These are phyloP conservation scores for Metopolophium dirhodum DNA, from an alignment of 1,140 invertebrate species.

Conservation along the genomic window DNA sequence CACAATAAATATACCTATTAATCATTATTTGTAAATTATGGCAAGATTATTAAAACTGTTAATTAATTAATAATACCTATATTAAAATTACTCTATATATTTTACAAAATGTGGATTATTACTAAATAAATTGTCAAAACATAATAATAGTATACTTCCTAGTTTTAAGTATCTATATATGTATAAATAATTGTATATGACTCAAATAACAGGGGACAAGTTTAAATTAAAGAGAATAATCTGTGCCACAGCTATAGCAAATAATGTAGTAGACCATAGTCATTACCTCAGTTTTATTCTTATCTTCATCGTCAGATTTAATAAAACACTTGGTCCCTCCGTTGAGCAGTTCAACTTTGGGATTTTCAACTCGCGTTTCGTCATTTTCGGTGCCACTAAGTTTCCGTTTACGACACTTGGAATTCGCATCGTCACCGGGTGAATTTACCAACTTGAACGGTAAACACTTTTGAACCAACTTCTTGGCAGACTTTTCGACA, in stretches of 20 bases:
- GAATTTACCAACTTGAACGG: slow-evolving; percentile 44
- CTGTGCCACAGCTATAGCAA: neutral
- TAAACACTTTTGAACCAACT: slow-evolving; percentile 22
- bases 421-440: neutral
- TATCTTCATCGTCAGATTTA: slow-evolving; percentile 16
- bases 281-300: neutral
- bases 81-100: neutral
- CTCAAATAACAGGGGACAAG: neutral
- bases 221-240: too few relatives aligned
- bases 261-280: neutral
- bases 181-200: neutral
- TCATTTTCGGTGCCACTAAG: slow-evolving; percentile 24
- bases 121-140: neutral
- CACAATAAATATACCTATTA: neutral
- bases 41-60: neutral
- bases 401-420: slow-evolving; percentile 45
- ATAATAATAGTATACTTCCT: neutral
- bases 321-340: slow-evolving; percentile 49
- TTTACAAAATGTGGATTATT: neutral
- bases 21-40: neutral
- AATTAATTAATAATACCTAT: neutral
- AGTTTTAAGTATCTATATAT: neutral
- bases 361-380: neutral
- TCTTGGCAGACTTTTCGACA: slow-evolving; percentile 1
- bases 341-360: slow-evolving; percentile 43